A percentile compares a stretch with the other conserved stretches of the same genome.
Conservation (phyloP, 2,113 vertebrate species). For the Salvelinus namaycush region DNA sequence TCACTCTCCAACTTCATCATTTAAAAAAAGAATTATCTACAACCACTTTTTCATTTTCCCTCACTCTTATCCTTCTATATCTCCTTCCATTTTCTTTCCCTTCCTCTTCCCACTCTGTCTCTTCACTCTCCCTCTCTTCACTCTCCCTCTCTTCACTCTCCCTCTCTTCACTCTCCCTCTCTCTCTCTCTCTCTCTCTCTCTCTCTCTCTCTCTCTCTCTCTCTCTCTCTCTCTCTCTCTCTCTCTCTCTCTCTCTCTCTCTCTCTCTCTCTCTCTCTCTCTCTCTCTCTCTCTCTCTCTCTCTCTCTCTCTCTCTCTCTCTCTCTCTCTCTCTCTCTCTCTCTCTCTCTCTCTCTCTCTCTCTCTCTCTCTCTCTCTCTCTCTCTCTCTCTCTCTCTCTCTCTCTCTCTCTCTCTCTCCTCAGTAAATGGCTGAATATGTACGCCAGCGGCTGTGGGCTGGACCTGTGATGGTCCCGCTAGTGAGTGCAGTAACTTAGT, state of each 20-base stretch:
- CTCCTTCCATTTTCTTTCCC: background rate
- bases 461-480: conserved; percentile 16
- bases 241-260: background rate
- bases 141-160: too few relatives aligned
- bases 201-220: background rate
- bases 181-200: background rate
- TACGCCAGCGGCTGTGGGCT: conserved; percentile 3
- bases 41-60: too few relatives aligned
- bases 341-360: background rate
- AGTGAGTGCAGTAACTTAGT: conserved; percentile 49
- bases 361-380: background rate
- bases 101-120: background rate
- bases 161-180: too few relatives aligned
- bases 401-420: background rate
- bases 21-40: background rate
- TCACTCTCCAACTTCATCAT: background rate
- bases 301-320: background rate
- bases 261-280: background rate
- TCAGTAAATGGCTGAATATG: background rate
- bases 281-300: background rate
- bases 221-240: background rate
- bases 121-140: background rate
- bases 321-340: background rate
- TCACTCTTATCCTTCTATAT: background rate
- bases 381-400: conserved; percentile 4